phyloP scores from a whole-genome alignment of 2,888 invertebrate species.

The Euproctis similis region DNA sequence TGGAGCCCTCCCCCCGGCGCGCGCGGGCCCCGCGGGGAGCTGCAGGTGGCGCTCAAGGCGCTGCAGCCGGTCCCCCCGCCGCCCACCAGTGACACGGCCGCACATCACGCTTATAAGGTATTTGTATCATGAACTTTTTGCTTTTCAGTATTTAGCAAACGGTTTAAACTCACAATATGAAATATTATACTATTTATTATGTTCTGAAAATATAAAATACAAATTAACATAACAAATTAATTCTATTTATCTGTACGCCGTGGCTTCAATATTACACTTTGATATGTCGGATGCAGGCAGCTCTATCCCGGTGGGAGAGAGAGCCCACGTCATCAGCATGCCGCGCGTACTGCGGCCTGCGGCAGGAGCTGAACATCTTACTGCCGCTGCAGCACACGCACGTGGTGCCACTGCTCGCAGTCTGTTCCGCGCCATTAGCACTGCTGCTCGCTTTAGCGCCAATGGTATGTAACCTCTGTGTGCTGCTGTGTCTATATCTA shows the following conservation, averaged over 20 bases:
- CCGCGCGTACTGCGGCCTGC: slow-evolving; percentile 96
- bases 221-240: too few species aligned
- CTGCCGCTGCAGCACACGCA: slow-evolving; percentile 90
- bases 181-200: too few species aligned
- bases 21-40: slow-evolving; percentile 61
- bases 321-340: slow-evolving; percentile 94
- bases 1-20: slow-evolving; percentile 78
- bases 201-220: too few species aligned
- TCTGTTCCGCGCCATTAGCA: slow-evolving; percentile 90
- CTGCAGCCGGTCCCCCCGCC: slow-evolving; percentile 94
- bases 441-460: slow-evolving; percentile 95
- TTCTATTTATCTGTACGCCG: too few species aligned
- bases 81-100: slow-evolving; percentile 26
- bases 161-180: too few species aligned
- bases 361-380: slow-evolving; percentile 95
- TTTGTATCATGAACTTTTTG: too few species aligned
- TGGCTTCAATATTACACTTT: too few species aligned
- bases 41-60: slow-evolving; percentile 82
- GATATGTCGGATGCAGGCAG: slow-evolving; percentile 76
- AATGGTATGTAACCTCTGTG: slow-evolving; percentile 32
- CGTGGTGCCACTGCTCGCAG: slow-evolving; percentile 93
- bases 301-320: slow-evolving; percentile 92
- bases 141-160: too few species aligned
- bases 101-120: slow-evolving; percentile 58
- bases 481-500: neutral